Percentiles rank a stretch among this genome's conserved stretches.
phyloP scores from a whole-genome alignment of 1,140 invertebrate species.

The Drosophila varians region DNA sequence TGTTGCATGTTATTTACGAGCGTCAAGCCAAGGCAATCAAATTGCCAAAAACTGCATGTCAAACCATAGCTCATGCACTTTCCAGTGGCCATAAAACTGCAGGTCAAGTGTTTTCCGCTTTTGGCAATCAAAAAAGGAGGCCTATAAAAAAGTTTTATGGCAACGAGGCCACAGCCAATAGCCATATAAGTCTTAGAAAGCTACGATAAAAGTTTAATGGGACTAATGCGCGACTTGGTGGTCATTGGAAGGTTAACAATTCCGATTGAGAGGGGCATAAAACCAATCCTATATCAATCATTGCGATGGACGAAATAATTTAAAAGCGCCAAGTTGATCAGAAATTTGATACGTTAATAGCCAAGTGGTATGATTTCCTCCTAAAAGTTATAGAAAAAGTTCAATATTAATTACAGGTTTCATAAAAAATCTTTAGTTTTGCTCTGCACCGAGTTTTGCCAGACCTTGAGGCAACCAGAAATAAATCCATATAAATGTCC shows the following conservation, averaged over 20 bases:
- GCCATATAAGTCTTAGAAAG: constrained; percentile 28
- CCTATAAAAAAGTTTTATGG: constrained; percentile 62
- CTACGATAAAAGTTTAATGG: constrained; percentile 38
- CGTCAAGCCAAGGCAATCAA: constrained; percentile 36
- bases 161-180: constrained; percentile 26
- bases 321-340: constrained; percentile 16
- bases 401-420: background rate
- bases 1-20: constrained; percentile 79
- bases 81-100: constrained; percentile 65
- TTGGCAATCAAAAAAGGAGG: constrained; percentile 58
- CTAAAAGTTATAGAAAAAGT: background rate
- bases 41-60: constrained; percentile 63
- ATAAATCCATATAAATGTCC: constrained; percentile 14
- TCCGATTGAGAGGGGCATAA: constrained; percentile 16
- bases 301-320: constrained; percentile 28
- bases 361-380: background rate
- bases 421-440: background rate
- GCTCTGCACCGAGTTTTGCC: background rate
- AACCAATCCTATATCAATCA: constrained; percentile 40
- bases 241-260: constrained; percentile 15
- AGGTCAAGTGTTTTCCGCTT: constrained; percentile 52
- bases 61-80: constrained; percentile 33
- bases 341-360: constrained; percentile 21
- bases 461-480: background rate
- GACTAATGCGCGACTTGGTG: constrained; percentile 13